phyloP scores from a whole-genome alignment of 2,113 vertebrate species.

The Jacana jacana region DNA sequence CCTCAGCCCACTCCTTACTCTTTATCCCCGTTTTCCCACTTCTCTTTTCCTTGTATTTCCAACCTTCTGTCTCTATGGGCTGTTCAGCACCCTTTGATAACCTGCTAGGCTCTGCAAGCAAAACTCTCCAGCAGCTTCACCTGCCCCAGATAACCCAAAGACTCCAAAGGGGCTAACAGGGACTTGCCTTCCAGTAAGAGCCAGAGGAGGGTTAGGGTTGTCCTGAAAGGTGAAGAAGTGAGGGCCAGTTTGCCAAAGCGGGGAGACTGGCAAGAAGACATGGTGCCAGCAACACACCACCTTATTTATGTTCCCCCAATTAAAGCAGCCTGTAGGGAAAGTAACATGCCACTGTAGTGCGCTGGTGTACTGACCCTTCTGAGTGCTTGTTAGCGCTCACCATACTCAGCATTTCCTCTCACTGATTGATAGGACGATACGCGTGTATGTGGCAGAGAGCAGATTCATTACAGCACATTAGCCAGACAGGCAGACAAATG shows the following conservation, averaged over 20 bases:
- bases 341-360: neutral
- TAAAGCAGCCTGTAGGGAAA: conserved; percentile 53
- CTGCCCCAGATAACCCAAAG: neutral
- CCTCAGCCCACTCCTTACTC: neutral
- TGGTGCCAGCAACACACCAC: neutral
- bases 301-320: conserved; percentile 18
- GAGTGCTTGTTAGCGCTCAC: conserved; percentile 50
- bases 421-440: conserved; percentile 34
- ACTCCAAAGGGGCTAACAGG: neutral
- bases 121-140: neutral
- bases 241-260: neutral
- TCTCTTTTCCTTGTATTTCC: neutral
- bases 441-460: conserved; percentile 32
- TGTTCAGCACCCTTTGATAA: neutral
- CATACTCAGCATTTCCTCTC: conserved; percentile 37
- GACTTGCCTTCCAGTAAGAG: neutral
- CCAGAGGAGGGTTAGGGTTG: neutral
- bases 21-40: neutral
- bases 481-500: conserved; percentile 64
- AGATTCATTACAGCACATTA: conserved; percentile 67
- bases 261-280: neutral
- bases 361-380: conserved; percentile 23
- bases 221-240: neutral
- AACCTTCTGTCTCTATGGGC: neutral
- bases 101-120: neutral